phyloP scores from a whole-genome alignment of 2,888 invertebrate genomes.

The Autographa pulchrina region DNA sequence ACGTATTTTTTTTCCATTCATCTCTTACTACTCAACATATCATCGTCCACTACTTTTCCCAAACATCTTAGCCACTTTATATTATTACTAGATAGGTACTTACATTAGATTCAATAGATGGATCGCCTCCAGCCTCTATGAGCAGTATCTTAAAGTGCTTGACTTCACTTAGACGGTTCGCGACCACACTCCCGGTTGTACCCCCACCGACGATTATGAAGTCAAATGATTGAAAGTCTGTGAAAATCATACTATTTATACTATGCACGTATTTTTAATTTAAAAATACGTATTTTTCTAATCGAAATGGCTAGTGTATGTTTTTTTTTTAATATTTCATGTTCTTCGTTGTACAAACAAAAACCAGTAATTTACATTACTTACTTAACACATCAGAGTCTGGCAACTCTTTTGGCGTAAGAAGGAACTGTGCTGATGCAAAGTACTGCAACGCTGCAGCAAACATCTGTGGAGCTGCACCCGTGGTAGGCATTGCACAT shows the following conservation, averaged over 20 bases:
- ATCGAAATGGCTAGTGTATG: too few relatives aligned
- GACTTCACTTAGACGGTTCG: slow-evolving; percentile 88
- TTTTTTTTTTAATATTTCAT: too few relatives aligned
- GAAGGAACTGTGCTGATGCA: slow-evolving; percentile 37
- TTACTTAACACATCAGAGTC: slow-evolving; percentile 32
- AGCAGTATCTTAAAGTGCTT: slow-evolving; percentile 50
- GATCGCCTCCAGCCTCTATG: slow-evolving; percentile 59
- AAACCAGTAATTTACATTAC: background rate
- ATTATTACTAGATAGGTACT: slow-evolving; percentile 48
- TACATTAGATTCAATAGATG: slow-evolving; percentile 60
- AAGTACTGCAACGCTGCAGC: slow-evolving; percentile 41
- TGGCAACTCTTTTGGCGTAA: slow-evolving; percentile 18
- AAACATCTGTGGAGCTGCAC: slow-evolving; percentile 31
- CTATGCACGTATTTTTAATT: too few relatives aligned
- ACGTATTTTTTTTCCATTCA: too few relatives aligned
- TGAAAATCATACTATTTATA: too few relatives aligned
- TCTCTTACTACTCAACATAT: too few relatives aligned
- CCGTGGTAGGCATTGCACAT: slow-evolving; percentile 28
- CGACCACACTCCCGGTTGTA: slow-evolving; percentile 89
- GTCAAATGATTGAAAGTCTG: slow-evolving; percentile 72
- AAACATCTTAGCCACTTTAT: too few relatives aligned
- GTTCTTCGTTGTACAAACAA: too few relatives aligned
- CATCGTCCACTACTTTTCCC: too few relatives aligned
- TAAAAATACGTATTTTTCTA: too few relatives aligned
- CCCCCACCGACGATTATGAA: slow-evolving; percentile 90